These are phyloP conservation scores for Melanerpes aurifrons DNA, from an alignment of 2,113 vertebrate genomes.

Conservation along the genomic window DNA sequence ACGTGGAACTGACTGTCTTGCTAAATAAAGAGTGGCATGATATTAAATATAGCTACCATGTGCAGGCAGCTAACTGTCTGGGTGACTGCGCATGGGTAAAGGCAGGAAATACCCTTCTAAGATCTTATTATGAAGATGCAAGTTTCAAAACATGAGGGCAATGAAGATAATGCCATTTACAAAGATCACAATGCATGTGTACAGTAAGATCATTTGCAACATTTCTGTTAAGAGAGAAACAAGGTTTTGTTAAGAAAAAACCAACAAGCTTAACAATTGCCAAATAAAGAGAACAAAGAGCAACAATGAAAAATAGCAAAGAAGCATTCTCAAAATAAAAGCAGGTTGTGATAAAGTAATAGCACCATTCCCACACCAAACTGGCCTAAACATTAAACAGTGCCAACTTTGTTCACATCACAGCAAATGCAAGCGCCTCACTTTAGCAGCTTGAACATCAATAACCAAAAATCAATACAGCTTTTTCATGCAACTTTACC, in stretches of 20 bases:
- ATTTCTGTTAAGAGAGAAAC: slow-evolving; percentile 34
- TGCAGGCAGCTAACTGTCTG: neutral
- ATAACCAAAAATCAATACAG: slow-evolving; percentile 22
- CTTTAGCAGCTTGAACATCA: neutral
- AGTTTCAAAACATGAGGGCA: slow-evolving; percentile 11
- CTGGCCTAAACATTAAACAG: neutral
- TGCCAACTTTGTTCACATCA: neutral
- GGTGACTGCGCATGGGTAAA: neutral
- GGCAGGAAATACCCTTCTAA: neutral
- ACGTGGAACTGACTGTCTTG: neutral
- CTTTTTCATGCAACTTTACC: slow-evolving; percentile 77
- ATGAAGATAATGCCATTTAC: slow-evolving; percentile 1
- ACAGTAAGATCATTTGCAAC: slow-evolving; percentile 19
- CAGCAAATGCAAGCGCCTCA: slow-evolving; percentile 43
- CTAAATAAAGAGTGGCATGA: neutral
- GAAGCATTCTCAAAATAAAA: neutral
- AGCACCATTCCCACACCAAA: neutral
- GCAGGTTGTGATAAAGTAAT: neutral
- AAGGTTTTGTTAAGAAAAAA: neutral
- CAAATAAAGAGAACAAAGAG: neutral
- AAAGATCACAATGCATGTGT: neutral
- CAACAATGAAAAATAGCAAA: neutral
- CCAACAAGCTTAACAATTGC: neutral
- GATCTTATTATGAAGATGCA: neutral
- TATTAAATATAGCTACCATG: neutral